A percentile compares a stretch with the other conserved stretches of the same genome.
phyloP scores from a whole-genome alignment of 2,888 invertebrate species.

The Rhingia rostrata region DNA sequence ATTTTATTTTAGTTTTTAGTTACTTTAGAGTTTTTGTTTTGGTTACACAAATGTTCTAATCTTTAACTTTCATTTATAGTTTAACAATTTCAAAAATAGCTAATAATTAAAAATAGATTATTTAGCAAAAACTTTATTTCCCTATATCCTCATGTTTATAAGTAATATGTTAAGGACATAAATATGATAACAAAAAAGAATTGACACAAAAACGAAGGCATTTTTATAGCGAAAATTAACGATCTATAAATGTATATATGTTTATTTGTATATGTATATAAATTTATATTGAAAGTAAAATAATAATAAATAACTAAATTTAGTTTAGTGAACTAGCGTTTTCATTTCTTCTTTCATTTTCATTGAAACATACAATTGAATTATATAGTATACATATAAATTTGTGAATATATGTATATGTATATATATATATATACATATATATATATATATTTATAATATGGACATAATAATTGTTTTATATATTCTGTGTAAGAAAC shows the following conservation, averaged over 20 bases:
- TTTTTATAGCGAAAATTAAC: slow-evolving; percentile 53
- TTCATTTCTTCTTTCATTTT: slow-evolving; percentile 19
- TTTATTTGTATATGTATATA: slow-evolving; percentile 20
- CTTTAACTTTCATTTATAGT: slow-evolving; percentile 52
- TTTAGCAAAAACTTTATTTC: slow-evolving; percentile 31
- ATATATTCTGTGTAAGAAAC: slow-evolving; percentile 53
- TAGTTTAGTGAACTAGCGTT: slow-evolving; percentile 70
- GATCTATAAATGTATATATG: slow-evolving; percentile 29
- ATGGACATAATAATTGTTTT: slow-evolving; percentile 10
- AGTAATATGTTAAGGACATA: slow-evolving; percentile 54
- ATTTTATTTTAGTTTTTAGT: slow-evolving; percentile 10
- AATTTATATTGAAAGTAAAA: slow-evolving; percentile 57
- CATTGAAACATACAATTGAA: slow-evolving; percentile 44
- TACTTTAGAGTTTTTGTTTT: slow-evolving; percentile 34
- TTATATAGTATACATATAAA: background rate
- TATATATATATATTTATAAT: slow-evolving; percentile 16
- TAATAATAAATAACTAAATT: slow-evolving; percentile 69
- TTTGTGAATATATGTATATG: background rate
- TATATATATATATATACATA: slow-evolving; percentile 16
- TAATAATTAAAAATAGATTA: slow-evolving; percentile 36
- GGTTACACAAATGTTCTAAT: slow-evolving; percentile 30
- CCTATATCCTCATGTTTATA: slow-evolving; percentile 40
- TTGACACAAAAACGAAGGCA: slow-evolving; percentile 55
- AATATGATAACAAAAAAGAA: slow-evolving; percentile 57
- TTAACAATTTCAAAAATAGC: slow-evolving; percentile 65